phyloP scores from a whole-genome alignment of 2,888 invertebrate genomes.

The Tenthredo mesomela region DNA sequence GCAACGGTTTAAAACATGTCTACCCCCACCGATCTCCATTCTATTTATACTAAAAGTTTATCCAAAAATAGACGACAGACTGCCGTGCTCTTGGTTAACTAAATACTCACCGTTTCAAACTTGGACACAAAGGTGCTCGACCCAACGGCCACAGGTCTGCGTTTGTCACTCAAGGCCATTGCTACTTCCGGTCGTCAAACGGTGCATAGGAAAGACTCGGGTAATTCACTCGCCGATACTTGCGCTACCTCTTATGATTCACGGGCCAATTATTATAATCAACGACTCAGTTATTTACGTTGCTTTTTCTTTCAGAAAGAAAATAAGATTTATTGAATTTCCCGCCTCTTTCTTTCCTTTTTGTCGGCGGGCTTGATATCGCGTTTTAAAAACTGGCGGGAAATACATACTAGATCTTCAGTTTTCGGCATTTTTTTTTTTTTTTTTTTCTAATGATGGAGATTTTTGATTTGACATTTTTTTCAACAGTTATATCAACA shows the following conservation, averaged over 20 bases:
- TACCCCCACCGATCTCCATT: neutral
- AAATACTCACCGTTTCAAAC: slow-evolving; percentile 26
- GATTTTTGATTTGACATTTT: too few species aligned
- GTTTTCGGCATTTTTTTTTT: too few species aligned
- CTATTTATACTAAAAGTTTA: slow-evolving; percentile 27
- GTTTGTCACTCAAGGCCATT: slow-evolving; percentile 32
- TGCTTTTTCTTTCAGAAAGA: too few species aligned
- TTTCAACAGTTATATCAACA: too few species aligned
- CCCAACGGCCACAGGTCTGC: slow-evolving; percentile 28
- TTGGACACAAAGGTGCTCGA: slow-evolving; percentile 44
- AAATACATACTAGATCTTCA: neutral
- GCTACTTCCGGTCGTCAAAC: slow-evolving; percentile 40
- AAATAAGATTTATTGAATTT: neutral
- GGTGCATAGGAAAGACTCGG: neutral
- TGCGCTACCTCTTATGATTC: neutral
- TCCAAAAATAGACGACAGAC: slow-evolving; percentile 39
- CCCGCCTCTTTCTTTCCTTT: neutral
- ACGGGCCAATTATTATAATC: too few species aligned
- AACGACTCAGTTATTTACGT: too few species aligned
- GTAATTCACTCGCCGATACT: neutral
- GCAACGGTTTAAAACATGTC: slow-evolving; percentile 24
- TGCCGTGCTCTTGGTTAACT: slow-evolving; percentile 5
- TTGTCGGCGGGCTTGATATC: neutral
- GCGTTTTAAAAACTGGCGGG: neutral
- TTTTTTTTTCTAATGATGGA: too few species aligned